Percentiles rank a stretch among this genome's conserved stretches.
Evolutionary conservation across 2,113 vertebrate genomes (phyloP).

Genomic region (Symphodus melops): DNA sequence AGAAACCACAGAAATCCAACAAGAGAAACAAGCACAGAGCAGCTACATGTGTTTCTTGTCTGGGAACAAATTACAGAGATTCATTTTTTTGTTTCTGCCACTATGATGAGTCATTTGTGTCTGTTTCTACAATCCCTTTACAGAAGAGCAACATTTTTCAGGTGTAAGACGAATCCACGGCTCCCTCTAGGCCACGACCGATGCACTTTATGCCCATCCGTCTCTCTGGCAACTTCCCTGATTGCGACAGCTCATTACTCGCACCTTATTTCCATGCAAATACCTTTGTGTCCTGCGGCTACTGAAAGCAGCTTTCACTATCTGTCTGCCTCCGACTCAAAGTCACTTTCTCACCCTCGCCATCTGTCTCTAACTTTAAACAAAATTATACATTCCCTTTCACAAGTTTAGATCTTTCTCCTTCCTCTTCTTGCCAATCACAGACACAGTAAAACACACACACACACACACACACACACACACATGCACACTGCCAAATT

Average conservation of each 20-base stretch:
- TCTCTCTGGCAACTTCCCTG: constrained; percentile 5
- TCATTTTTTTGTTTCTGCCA: constrained; percentile 4
- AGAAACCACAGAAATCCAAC: constrained; percentile 19
- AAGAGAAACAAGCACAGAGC: constrained; percentile 5
- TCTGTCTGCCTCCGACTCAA: constrained; percentile 22
- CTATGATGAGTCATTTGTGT: constrained; percentile 22
- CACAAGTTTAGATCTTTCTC: constrained; percentile 38
- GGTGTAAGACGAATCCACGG: neutral
- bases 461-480: constrained; percentile 34
- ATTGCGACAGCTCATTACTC: constrained; percentile 44
- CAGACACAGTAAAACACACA: constrained; percentile 9
- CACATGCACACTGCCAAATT: constrained; percentile 47
- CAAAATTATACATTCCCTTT: constrained; percentile 53
- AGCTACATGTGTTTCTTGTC: constrained; percentile 2
- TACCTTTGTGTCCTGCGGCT: constrained; percentile 19
- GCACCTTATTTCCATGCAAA: constrained; percentile 46
- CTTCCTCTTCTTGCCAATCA: constrained; percentile 45
- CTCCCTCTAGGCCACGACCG: neutral
- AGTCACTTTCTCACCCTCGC: constrained; percentile 20
- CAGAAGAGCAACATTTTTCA: neutral
- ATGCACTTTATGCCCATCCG: neutral
- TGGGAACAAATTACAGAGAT: constrained; percentile 8
- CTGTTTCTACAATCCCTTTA: neutral
- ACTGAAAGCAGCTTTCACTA: constrained; percentile 2
- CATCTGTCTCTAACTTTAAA: constrained; percentile 39